These are phyloP conservation scores for Hyppa rectilinea DNA, from an alignment of 2,888 invertebrate genomes.

Conservation along the genomic window DNA sequence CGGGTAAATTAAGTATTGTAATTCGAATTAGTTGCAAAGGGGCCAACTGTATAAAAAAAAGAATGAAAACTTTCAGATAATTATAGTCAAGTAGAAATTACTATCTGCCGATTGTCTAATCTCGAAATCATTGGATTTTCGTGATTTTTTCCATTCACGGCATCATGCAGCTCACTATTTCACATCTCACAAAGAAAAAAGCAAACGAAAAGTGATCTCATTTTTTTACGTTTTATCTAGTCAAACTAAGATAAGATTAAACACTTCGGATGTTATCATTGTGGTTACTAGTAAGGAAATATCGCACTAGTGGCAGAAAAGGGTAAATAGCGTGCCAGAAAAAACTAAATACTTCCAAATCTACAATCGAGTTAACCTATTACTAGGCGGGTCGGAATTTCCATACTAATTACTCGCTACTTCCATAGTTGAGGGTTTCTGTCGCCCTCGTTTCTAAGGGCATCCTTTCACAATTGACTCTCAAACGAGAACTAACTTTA, in stretches of 20 bases:
- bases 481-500: conserved; percentile 36
- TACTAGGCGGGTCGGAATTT: conserved; percentile 60
- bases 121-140: neutral
- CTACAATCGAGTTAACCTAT: conserved; percentile 41
- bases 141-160: conserved; percentile 8
- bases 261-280: neutral
- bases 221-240: neutral
- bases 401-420: conserved; percentile 67
- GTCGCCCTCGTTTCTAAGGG: conserved; percentile 49
- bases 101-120: conserved; percentile 8
- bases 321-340: conserved; percentile 26
- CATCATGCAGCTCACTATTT: neutral
- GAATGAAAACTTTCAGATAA: neutral
- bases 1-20: neutral
- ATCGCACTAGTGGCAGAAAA: neutral
- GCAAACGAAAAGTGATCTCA: neutral
- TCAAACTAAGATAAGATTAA: neutral
- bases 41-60: neutral
- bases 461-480: conserved; percentile 54
- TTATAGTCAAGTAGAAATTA: neutral
- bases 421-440: conserved; percentile 50
- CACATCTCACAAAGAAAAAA: neutral
- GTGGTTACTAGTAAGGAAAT: neutral
- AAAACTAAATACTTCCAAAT: conserved; percentile 32
- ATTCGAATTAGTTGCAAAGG: neutral